Evolutionary conservation across 2,888 invertebrate species (phyloP).

Genomic region (Antitype chi): DNA sequence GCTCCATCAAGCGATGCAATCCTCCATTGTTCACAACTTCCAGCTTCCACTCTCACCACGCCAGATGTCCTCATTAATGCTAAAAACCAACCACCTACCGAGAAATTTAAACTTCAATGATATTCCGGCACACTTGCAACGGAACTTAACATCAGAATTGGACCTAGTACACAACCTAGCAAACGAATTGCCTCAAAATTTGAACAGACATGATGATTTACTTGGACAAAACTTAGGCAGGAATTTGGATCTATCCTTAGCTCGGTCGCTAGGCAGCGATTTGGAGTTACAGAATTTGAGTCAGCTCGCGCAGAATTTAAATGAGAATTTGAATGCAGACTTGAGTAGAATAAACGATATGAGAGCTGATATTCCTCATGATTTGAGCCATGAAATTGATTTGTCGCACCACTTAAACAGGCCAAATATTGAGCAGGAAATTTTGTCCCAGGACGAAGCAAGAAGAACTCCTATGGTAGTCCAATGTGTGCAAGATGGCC

Average conservation of each 20-base stretch:
- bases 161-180: constrained; percentile 78
- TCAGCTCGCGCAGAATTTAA: constrained; percentile 77
- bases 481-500: constrained; percentile 65
- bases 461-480: constrained; percentile 70
- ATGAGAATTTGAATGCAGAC: constrained; percentile 77
- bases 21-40: constrained; percentile 82
- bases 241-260: constrained; percentile 65
- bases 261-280: constrained; percentile 61
- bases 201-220: constrained; percentile 77
- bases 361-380: constrained; percentile 72
- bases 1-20: constrained; percentile 86
- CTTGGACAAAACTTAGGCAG: constrained; percentile 65
- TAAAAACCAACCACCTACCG: constrained; percentile 83
- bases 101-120: constrained; percentile 82
- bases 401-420: constrained; percentile 79
- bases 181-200: constrained; percentile 76
- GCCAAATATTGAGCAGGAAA: constrained; percentile 75
- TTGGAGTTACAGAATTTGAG: constrained; percentile 78
- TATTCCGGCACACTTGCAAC: constrained; percentile 81
- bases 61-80: constrained; percentile 86
- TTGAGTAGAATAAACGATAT: constrained; percentile 69
- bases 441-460: constrained; percentile 68
- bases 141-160: constrained; percentile 72
- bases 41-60: constrained; percentile 85
- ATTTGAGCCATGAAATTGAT: constrained; percentile 78